Conservation (phyloP, 2,888 invertebrate species). For the Cremastinae sp. region DNA sequence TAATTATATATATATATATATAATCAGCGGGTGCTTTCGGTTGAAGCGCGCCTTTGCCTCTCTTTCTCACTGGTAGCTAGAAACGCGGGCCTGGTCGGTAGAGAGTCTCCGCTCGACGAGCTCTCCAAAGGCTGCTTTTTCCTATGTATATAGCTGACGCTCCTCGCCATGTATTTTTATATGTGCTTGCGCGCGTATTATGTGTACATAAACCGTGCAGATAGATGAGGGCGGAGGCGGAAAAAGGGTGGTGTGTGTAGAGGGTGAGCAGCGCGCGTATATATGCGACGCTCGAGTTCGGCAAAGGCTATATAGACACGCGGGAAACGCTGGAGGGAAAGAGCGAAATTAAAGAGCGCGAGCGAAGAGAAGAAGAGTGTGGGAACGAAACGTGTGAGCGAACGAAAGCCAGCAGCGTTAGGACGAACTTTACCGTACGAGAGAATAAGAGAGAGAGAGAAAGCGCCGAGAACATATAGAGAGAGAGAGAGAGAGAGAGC, state of each 20-base stretch:
- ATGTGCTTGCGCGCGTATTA: slow-evolving; percentile 4
- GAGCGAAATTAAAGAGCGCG: slow-evolving; percentile 65
- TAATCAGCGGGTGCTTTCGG: slow-evolving; percentile 23
- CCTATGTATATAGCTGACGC: slow-evolving; percentile 23
- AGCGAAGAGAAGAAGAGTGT: slow-evolving; percentile 42
- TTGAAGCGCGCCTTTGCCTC: slow-evolving; percentile 50
- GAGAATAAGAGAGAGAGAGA: slow-evolving; percentile 42
- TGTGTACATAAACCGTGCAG: slow-evolving; percentile 10
- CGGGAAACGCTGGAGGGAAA: slow-evolving; percentile 65
- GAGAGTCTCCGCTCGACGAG: slow-evolving; percentile 58
- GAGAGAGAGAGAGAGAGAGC: slow-evolving; percentile 36
- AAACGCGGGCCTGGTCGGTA: slow-evolving; percentile 38
- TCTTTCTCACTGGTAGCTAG: slow-evolving; percentile 58
- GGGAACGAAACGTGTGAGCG: slow-evolving; percentile 55
- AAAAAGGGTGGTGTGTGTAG: slow-evolving; percentile 54
- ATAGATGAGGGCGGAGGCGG: slow-evolving; percentile 50
- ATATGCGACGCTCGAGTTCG: slow-evolving; percentile 49
- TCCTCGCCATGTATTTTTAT: background rate
- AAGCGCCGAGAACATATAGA: background rate
- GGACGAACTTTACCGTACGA: slow-evolving; percentile 42
- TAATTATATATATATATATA: slow-evolving; percentile 28
- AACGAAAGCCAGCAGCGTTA: slow-evolving; percentile 37
- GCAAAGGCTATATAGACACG: slow-evolving; percentile 53
- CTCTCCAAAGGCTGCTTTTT: slow-evolving; percentile 60
- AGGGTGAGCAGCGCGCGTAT: slow-evolving; percentile 60